These are phyloP conservation scores for Pseudococcus viburni DNA, from an alignment of 2,888 invertebrate genomes.

Conservation along the genomic window DNA sequence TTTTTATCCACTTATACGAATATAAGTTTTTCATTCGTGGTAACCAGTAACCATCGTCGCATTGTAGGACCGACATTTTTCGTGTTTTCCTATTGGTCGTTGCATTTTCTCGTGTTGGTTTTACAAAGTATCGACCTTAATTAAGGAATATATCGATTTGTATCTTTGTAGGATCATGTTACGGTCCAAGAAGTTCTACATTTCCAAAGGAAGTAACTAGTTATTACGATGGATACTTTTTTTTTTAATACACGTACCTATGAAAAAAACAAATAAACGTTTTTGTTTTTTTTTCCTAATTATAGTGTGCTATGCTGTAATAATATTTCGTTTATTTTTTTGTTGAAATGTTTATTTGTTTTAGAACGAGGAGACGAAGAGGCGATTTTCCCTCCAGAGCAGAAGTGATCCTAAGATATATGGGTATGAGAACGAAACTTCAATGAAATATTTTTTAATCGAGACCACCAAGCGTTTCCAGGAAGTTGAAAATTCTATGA, in stretches of 20 bases:
- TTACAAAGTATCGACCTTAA: slow-evolving; percentile 49
- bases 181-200: slow-evolving; percentile 37
- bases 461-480: slow-evolving; percentile 19
- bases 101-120: slow-evolving; percentile 28
- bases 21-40: slow-evolving; percentile 28
- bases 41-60: neutral
- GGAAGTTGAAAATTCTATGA: slow-evolving; percentile 32
- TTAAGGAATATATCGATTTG: slow-evolving; percentile 58
- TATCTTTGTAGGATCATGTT: slow-evolving; percentile 43
- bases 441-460: slow-evolving; percentile 13
- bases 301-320: slow-evolving; percentile 44
- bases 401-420: slow-evolving; percentile 7
- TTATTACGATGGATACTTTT: slow-evolving; percentile 37
- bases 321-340: slow-evolving; percentile 39
- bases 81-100: slow-evolving; percentile 12
- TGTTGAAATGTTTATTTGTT: slow-evolving; percentile 2
- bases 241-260: slow-evolving; percentile 38
- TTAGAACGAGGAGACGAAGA: neutral
- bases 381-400: neutral
- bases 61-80: neutral
- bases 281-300: slow-evolving; percentile 32
- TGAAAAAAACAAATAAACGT: slow-evolving; percentile 52
- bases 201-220: slow-evolving; percentile 51
- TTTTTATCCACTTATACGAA: neutral
- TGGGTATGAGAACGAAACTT: slow-evolving; percentile 16